Conservation (phyloP, 2,113 vertebrate genomes). For the Puma concolor region DNA sequence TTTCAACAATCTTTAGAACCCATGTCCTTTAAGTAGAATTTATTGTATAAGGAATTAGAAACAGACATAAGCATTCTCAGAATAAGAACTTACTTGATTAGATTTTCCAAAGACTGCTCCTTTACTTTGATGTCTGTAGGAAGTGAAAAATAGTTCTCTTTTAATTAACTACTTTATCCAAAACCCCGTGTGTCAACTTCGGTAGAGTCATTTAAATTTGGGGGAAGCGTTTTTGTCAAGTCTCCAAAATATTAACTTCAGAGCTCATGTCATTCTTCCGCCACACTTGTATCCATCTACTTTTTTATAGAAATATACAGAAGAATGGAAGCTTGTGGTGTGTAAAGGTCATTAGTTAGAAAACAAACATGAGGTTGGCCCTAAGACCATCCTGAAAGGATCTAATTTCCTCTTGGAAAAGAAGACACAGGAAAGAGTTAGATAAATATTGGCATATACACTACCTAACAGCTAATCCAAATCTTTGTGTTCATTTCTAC, state of each 20-base stretch:
- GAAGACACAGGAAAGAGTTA: slow-evolving; percentile 25
- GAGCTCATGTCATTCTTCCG: neutral
- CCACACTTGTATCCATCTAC: neutral
- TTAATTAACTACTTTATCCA: slow-evolving; percentile 3
- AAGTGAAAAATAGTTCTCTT: slow-evolving; percentile 52
- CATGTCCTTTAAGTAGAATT: slow-evolving; percentile 24
- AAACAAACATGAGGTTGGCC: slow-evolving; percentile 16
- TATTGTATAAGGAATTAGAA: slow-evolving; percentile 74
- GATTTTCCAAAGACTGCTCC: slow-evolving; percentile 97
- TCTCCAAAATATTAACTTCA: neutral
- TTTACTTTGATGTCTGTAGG: slow-evolving; percentile 96
- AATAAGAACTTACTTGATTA: slow-evolving; percentile 92
- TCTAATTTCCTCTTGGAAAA: slow-evolving; percentile 47
- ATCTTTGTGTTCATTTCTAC: neutral
- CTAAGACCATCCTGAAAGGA: neutral
- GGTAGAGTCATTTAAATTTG: neutral
- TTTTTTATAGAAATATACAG: neutral
- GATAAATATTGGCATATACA: neutral
- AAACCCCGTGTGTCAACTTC: neutral
- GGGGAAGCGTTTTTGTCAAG: neutral
- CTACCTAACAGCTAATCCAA: neutral
- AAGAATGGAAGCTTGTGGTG: neutral
- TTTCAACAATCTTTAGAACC: slow-evolving; percentile 33
- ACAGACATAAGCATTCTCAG: slow-evolving; percentile 34
- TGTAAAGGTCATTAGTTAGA: neutral